These are phyloP conservation scores for Lepidocyrtinus sp. DNA, from an alignment of 2,888 invertebrate genomes.

Conservation along the genomic window DNA sequence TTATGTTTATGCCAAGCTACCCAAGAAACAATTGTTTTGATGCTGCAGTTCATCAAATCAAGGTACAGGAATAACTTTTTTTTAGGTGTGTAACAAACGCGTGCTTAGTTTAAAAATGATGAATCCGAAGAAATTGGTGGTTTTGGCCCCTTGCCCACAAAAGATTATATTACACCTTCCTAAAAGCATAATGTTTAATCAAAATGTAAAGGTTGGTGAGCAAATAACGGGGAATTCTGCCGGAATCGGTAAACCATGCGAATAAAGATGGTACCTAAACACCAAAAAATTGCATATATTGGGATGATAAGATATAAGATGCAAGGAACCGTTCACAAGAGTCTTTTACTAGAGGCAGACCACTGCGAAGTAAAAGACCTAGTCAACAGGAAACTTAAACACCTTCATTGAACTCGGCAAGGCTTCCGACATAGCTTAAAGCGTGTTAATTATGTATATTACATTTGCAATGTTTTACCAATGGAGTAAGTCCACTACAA, in stretches of 20 bases:
- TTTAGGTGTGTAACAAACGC: conserved; percentile 18
- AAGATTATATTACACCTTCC: conserved; percentile 29
- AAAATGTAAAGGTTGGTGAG: conserved; percentile 52
- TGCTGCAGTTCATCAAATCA: conserved; percentile 8
- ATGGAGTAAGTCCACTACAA: too few relatives aligned
- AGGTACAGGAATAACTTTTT: conserved; percentile 2
- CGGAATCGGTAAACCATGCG: conserved; percentile 48
- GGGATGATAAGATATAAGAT: not conserved
- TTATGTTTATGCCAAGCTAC: not conserved
- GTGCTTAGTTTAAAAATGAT: conserved; percentile 26
- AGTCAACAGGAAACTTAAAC: conserved; percentile 1
- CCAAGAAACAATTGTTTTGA: too few relatives aligned
- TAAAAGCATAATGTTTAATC: conserved; percentile 46
- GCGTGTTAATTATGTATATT: not conserved
- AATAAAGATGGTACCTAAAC: conserved; percentile 22
- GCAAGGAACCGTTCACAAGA: conserved; percentile 1
- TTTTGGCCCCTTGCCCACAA: conserved; percentile 53
- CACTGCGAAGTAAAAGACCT: not conserved
- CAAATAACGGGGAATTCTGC: conserved; percentile 51
- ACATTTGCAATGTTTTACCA: not conserved
- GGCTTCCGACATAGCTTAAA: not conserved
- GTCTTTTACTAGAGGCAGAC: not conserved
- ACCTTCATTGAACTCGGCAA: not conserved
- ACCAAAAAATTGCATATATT: conserved; percentile 26
- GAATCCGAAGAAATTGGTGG: conserved; percentile 35